Base-by-base conservation (phyloP, 1,140 invertebrate genomes). In the Diabrotica virgifera region DNA sequence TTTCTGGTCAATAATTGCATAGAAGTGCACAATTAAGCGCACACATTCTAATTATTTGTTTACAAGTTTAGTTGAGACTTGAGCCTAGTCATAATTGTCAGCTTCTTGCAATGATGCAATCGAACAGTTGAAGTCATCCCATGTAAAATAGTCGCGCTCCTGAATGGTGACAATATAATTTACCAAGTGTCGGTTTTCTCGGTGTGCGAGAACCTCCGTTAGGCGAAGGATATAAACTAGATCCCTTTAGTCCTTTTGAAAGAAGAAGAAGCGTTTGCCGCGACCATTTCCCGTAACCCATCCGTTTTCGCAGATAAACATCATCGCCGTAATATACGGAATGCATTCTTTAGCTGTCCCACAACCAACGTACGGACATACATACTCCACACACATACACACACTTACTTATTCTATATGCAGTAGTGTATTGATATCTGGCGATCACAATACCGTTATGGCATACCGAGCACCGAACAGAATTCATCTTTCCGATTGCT, bases 341-440 rank as follows among this genome's bases (percentile, higher is more conserved):
- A 6, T 46, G 40, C 40, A 46, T 46, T 46, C 40, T 46, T 46
- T 10, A 46, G 8, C 40, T 46, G 40, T 46, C 40, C 40, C 40
- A 46, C 40, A 46, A 46, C 40, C 3, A 46, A 8, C 40, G 40
- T 10, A 46, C 40, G 40, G n/a, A 46, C 8, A 8, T 24, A 24
- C 24, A 24, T 24, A 24, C 40, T 10, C 40, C 8, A 46, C 40
- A 46, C 8, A 8, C 40, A n/a, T 10, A 46, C 40, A n/a, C 8
- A 46, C 8, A 8, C 8, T 46, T n/a, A 46, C 40, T 46, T 46
- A 46, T 46, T 46, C 40, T 46, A 46, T 46, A 46, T 46, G 8
- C 40, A 46, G 40, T 46, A 46, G 40, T 46, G n/a, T 46, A 46
- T 46, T 46, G 40, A 46, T 46, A 46, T 46, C 40, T 46, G 40